Conservation (phyloP, 2,888 invertebrate genomes). For the Pelosia muscerda region DNA sequence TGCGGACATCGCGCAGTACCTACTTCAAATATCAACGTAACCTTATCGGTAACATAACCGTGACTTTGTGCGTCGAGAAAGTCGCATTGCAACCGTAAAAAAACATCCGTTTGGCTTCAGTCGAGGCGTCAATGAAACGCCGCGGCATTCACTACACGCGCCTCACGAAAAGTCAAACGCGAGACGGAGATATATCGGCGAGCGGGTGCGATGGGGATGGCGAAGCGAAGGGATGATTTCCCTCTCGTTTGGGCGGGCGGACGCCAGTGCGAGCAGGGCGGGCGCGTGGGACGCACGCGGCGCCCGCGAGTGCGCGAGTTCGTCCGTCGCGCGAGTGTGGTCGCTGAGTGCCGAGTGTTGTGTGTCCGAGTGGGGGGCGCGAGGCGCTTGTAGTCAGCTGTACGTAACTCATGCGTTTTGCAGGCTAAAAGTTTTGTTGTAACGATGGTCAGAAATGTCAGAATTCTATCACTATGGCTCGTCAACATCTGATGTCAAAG, state of each 20-base stretch:
- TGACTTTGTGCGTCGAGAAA: conserved; percentile 26
- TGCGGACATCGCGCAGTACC: not conserved
- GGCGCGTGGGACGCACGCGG: conserved; percentile 53
- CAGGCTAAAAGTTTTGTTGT: conserved; percentile 5
- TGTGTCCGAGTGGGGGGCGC: conserved; percentile 5
- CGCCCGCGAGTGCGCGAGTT: conserved; percentile 31
- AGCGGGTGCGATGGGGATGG: conserved; percentile 55
- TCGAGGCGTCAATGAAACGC: conserved; percentile 77
- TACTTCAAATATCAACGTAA: not conserved
- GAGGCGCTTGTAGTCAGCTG: conserved; percentile 4
- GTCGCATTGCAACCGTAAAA: conserved; percentile 46
- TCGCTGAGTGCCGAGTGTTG: conserved; percentile 5
- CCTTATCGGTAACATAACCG: conserved; percentile 11
- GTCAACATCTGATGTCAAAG: not conserved
- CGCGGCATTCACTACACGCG: conserved; percentile 70
- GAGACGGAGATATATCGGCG: conserved; percentile 54
- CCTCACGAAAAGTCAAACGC: conserved; percentile 61
- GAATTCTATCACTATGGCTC: not conserved
- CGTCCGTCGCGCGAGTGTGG: conserved; percentile 24
- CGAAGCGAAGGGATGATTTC: conserved; percentile 71
- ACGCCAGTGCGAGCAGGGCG: conserved; percentile 68
- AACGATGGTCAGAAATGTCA: not conserved
- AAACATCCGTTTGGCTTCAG: conserved; percentile 59
- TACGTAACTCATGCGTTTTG: conserved; percentile 20
- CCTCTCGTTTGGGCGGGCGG: conserved; percentile 77